A percentile compares a stretch with the other conserved stretches of the same genome.
These are phyloP conservation scores for Agrypnia vestita DNA, from an alignment of 1,140 invertebrate species.

Conservation along the genomic window DNA sequence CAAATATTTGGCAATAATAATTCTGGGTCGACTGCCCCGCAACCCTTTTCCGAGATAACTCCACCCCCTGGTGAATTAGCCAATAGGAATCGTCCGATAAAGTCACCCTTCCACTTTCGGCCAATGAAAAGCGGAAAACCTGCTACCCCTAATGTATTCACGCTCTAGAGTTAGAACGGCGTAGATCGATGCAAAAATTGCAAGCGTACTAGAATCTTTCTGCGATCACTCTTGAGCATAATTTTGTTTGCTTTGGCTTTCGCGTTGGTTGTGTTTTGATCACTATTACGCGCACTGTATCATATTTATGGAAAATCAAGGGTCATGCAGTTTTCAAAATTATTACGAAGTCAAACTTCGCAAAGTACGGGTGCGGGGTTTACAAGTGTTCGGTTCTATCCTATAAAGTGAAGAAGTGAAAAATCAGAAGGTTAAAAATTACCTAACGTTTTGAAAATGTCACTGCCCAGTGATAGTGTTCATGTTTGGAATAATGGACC, in stretches of 20 bases:
- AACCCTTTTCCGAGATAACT: neutral
- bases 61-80: slow-evolving; percentile 5
- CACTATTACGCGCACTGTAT: neutral
- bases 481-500: slow-evolving; percentile 59
- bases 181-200: neutral
- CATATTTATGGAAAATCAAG: slow-evolving; percentile 2
- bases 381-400: neutral
- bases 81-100: slow-evolving; percentile 33
- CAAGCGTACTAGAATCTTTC: neutral
- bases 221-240: too few species aligned
- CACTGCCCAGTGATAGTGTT: slow-evolving; percentile 54
- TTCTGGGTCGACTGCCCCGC: too few species aligned
- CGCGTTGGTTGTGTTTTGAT: neutral
- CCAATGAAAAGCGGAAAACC: slow-evolving; percentile 43
- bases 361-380: neutral
- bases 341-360: slow-evolving; percentile 27
- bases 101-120: slow-evolving; percentile 15
- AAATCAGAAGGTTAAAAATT: neutral
- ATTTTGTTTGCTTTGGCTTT: neutral
- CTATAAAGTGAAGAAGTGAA: neutral
- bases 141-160: slow-evolving; percentile 24
- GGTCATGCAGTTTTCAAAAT: slow-evolving; percentile 40
- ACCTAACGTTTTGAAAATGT: slow-evolving; percentile 44
- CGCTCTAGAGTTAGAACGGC: neutral
- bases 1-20: too few species aligned